phyloP scores from a whole-genome alignment of 2,113 vertebrate species.

The Egretta garzetta region DNA sequence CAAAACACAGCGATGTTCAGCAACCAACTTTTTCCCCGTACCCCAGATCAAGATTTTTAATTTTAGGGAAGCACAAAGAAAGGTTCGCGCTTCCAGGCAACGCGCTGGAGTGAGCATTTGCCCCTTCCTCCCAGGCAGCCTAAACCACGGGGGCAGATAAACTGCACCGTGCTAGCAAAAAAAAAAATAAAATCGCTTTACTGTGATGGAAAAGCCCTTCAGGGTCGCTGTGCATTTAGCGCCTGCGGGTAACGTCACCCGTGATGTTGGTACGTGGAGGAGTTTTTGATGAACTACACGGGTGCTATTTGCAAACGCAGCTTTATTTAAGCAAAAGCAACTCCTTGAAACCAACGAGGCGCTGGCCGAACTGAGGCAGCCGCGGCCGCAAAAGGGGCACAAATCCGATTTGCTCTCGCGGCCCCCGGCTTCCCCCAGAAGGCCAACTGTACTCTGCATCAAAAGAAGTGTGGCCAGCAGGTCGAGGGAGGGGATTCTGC shows the following conservation, averaged over 20 bases:
- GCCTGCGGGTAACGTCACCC: too few species aligned
- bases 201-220: neutral
- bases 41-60: fast-evolving
- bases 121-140: too few species aligned
- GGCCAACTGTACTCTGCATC: too few species aligned
- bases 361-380: neutral
- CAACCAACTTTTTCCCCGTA: neutral
- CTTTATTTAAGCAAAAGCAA: neutral
- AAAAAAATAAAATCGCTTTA: neutral
- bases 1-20: fast-evolving
- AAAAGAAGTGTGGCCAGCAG: too few species aligned
- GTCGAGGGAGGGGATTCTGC: too few species aligned
- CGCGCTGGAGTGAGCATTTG: fast-evolving
- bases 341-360: too few species aligned
- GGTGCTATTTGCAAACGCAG: too few species aligned
- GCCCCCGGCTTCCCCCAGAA: too few species aligned
- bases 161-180: neutral
- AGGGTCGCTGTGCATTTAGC: too few species aligned
- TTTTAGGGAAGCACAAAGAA: neutral
- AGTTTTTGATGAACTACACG: fast-evolving
- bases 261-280: too few species aligned
- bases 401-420: neutral
- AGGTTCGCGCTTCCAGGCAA: fast-evolving
- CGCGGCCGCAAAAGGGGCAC: neutral
- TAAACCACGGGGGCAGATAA: fast-evolving